Percentiles rank a stretch among this genome's conserved stretches.
phyloP scores from a whole-genome alignment of 2,797 vertebrate genomes.

The Lithobates sylvaticus region DNA sequence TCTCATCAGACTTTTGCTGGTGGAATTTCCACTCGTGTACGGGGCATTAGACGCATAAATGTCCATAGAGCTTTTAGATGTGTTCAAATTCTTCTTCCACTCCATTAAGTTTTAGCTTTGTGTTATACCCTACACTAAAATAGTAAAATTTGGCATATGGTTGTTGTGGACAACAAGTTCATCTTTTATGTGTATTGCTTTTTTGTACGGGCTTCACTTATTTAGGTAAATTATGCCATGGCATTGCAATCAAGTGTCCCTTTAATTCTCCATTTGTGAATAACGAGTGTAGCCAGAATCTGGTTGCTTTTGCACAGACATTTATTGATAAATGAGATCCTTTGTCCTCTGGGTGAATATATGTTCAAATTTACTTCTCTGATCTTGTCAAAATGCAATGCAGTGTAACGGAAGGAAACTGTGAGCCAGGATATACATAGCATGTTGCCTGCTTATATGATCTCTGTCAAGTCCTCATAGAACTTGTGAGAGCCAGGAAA shows the following conservation, averaged over 20 bases:
- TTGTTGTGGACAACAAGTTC: not conserved
- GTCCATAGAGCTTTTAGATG: too few species aligned
- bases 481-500: conserved; percentile 1
- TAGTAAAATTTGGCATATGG: not conserved
- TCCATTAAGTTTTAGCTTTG: too few species aligned
- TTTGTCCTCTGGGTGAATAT: not conserved
- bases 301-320: not conserved
- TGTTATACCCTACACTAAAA: too few species aligned
- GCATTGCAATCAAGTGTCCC: not conserved
- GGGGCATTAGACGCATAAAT: too few species aligned
- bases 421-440: not conserved
- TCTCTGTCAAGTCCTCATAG: conserved; percentile 4
- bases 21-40: too few species aligned
- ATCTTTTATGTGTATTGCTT: not conserved
- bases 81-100: too few species aligned
- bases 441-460: conserved; percentile 4
- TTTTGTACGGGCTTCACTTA: not conserved
- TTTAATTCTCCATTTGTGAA: not conserved
- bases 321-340: not conserved
- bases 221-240: not conserved
- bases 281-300: not conserved
- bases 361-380: not conserved
- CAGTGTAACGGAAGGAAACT: conserved; percentile 4
- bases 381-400: not conserved
- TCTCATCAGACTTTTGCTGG: too few species aligned